Evolutionary conservation across 1,140 invertebrate species (phyloP), one percentile per base, ranked within the genome.

Genomic region (Popillia japonica): DNA sequence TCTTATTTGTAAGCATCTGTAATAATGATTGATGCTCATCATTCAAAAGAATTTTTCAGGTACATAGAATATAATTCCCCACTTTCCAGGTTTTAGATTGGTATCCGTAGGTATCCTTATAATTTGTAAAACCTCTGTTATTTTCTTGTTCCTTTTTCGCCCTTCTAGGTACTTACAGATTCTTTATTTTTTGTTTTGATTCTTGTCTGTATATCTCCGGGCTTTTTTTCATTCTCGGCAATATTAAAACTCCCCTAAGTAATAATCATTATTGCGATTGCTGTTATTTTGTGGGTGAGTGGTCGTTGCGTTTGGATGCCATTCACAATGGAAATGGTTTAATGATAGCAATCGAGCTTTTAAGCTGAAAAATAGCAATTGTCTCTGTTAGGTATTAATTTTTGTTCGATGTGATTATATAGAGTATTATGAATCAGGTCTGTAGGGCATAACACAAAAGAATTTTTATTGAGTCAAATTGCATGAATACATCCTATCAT

Each of bases 211-310:
- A n/a, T 55, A 17, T 55, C 48, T 17, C 48, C 11, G 11, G 48
- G 48, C 48, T 17, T n/a, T 55, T 17, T 17, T n/a, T 17, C 6
- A n/a, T 55, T 55, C 48, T 20, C 48, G 11, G n/a, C 48, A n/a
- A 55, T 55, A 55, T n/a, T 55, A 48, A 6, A 48, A 48, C 44
- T 48, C 9, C 48, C 17, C 48, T 34, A n/a, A 55, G 48, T 55
- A n/a, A 55, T 44, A 55, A 55, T 55, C 48, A 55, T 17, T 20
- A 55, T 55, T 55, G 48, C 48, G 48, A 55, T 55, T 55, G 48
- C 48, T 55, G 48, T 55, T 55, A 55, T 55, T 55, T 55, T 55
- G 48, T 55, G 48, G 48, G 48, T 55, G 48, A 55, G 14, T n/a
- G 48, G 48, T 55, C 48, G 48, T 55, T 17, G 14, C 14, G 48